Evolutionary conservation across 2,113 vertebrate species (phyloP).

Genomic region (Hemibagrus wyckioides): DNA sequence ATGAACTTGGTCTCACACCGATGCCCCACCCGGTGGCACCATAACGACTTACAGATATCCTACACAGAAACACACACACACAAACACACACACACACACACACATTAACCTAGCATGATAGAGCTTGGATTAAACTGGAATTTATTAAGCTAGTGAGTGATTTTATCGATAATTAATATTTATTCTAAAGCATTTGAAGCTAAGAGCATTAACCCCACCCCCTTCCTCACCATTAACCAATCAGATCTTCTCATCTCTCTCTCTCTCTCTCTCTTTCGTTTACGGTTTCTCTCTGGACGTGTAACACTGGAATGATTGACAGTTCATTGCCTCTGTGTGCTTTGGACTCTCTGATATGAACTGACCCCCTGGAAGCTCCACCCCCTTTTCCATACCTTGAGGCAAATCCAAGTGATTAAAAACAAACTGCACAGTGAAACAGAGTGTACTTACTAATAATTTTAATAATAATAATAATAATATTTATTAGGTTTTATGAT

Average conservation of each 20-base stretch:
- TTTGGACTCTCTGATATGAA: not conserved
- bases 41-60: conserved; percentile 98
- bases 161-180: not conserved
- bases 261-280: too few species aligned
- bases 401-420: too few species aligned
- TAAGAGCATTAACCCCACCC: not conserved
- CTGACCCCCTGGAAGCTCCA: not conserved
- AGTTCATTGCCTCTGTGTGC: not conserved
- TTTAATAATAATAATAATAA: not conserved
- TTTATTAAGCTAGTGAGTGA: not conserved
- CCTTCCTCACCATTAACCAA: not conserved
- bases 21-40: conserved; percentile 92
- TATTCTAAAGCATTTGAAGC: not conserved
- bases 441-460: too few species aligned
- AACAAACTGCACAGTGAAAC: too few species aligned
- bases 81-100: conserved; percentile 21
- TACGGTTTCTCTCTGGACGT: not conserved
- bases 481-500: not conserved
- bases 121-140: not conserved
- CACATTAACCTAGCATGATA: not conserved
- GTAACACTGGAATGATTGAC: not conserved
- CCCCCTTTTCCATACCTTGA: not conserved
- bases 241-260: not conserved
- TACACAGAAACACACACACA: conserved; percentile 67
- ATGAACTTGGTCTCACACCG: conserved; percentile 98